Conservation (phyloP, 2,113 vertebrate genomes). For the Ceratotherium simum region DNA sequence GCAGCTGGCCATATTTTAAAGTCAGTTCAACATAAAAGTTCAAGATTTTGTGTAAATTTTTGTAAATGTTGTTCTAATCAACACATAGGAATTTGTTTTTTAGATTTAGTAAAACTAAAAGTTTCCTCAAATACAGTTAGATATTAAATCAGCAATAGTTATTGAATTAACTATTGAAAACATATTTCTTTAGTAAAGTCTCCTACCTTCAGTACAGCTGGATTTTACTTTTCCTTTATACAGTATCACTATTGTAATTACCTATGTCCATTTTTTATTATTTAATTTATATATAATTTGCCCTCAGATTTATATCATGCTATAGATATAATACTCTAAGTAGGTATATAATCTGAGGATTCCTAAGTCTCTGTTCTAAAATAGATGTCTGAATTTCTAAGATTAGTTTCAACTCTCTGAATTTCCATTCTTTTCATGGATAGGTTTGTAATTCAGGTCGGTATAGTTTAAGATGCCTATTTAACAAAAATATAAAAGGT, state of each 20-base stretch:
- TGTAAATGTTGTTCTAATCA: background rate
- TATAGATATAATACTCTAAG: background rate
- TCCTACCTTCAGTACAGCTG: background rate
- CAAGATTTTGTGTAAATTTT: background rate
- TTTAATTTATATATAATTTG: conserved; percentile 22
- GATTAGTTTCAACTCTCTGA: background rate
- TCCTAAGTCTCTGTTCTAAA: background rate
- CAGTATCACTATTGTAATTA: background rate
- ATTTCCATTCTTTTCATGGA: background rate
- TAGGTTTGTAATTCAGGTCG: background rate
- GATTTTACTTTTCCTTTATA: background rate
- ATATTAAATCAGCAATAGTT: background rate
- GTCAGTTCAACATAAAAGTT: conserved; percentile 9
- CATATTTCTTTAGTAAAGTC: background rate
- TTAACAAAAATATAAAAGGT: background rate
- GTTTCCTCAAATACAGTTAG: background rate
- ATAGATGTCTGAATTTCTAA: background rate
- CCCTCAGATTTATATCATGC: background rate
- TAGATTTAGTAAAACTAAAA: background rate
- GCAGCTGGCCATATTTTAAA: background rate
- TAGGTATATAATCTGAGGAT: background rate
- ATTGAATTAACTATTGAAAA: conserved; percentile 6
- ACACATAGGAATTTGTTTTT: background rate
- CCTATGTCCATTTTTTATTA: background rate
- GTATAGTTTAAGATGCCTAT: background rate